phyloP scores from a whole-genome alignment of 1,140 invertebrate genomes.

The Scaptodrosophila lebanonensis region DNA sequence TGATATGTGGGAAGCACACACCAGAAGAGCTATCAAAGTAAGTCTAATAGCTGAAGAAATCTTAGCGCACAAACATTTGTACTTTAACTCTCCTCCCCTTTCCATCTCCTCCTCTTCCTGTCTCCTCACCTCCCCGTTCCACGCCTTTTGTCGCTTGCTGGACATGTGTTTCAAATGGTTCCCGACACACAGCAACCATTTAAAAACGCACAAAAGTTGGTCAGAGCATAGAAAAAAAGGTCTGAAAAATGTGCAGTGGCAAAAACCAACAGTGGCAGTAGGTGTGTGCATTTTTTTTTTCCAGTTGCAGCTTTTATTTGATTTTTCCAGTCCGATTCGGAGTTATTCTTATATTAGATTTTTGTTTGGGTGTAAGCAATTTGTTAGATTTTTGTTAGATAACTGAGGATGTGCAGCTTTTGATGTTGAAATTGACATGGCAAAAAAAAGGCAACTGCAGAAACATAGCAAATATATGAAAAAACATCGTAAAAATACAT shows the following conservation, averaged over 20 bases:
- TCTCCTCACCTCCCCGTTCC: constrained; percentile 24
- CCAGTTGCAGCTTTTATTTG: constrained; percentile 55
- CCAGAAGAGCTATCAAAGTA: constrained; percentile 51
- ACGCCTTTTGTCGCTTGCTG: constrained; percentile 27
- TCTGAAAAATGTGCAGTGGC: constrained; percentile 22
- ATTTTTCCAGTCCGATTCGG: constrained; percentile 72
- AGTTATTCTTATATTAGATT: constrained; percentile 70
- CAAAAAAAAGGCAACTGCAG: too few species aligned
- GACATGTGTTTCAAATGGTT: constrained; percentile 73
- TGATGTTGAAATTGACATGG: too few species aligned
- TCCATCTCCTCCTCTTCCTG: constrained; percentile 10
- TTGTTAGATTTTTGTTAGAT: constrained; percentile 27
- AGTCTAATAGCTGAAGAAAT: constrained; percentile 64
- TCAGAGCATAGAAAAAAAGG: constrained; percentile 41
- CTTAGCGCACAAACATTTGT: constrained; percentile 56
- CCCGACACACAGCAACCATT: constrained; percentile 44
- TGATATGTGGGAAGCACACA: constrained; percentile 36
- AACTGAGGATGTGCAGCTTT: constrained; percentile 1
- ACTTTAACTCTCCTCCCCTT: constrained; percentile 10
- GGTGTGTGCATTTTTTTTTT: constrained; percentile 27
- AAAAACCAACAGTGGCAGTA: constrained; percentile 43
- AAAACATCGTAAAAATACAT: too few species aligned
- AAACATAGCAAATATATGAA: too few species aligned
- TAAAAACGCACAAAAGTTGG: constrained; percentile 66
- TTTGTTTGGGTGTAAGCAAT: constrained; percentile 41